These are phyloP conservation scores for Galbula dea DNA, from an alignment of 2,113 vertebrate genomes.

Conservation along the genomic window DNA sequence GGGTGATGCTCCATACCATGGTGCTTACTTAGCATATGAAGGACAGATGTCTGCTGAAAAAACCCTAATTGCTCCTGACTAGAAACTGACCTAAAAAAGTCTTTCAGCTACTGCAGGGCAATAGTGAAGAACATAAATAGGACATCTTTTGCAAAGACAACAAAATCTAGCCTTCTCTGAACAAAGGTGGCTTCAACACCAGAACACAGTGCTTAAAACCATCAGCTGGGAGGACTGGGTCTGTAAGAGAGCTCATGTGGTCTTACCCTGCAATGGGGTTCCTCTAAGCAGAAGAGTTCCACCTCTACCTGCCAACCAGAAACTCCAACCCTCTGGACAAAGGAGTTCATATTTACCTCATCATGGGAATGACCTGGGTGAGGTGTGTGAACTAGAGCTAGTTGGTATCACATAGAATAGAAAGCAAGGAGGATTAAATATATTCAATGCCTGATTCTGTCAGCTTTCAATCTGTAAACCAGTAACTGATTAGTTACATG, in stretches of 20 bases:
- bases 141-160: conserved; percentile 30
- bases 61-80: conserved; percentile 35
- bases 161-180: not conserved
- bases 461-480: not conserved
- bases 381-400: not conserved
- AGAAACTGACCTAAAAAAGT: conserved; percentile 60
- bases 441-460: not conserved
- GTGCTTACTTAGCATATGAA: conserved; percentile 58
- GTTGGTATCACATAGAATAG: not conserved
- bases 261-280: not conserved
- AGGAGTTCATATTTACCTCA: not conserved
- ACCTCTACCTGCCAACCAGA: not conserved
- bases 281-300: not conserved
- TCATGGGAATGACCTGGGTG: not conserved
- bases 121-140: conserved; percentile 9
- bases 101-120: conserved; percentile 41
- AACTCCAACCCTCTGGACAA: not conserved
- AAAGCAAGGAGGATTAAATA: not conserved
- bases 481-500: not conserved
- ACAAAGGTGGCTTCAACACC: not conserved
- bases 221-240: not conserved
- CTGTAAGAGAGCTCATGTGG: not conserved
- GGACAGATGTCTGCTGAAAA: conserved; percentile 48
- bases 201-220: not conserved
- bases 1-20: not conserved